Evolutionary conservation across 2,888 invertebrate genomes (phyloP).

Genomic region (Parnassius smintheus): DNA sequence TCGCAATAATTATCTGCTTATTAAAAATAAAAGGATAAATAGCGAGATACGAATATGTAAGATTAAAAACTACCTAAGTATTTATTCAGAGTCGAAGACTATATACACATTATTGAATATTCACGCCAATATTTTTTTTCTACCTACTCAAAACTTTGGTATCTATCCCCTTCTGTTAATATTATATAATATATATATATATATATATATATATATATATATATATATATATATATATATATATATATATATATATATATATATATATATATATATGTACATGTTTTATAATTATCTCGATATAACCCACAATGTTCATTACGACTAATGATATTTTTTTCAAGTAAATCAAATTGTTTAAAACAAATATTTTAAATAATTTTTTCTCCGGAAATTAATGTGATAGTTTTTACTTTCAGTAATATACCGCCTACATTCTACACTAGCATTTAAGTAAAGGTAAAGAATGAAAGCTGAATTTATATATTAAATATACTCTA

Average conservation of each 20-base stretch:
- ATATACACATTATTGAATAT: conserved; percentile 18
- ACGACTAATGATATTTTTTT: neutral
- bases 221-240: neutral
- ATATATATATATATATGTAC: neutral
- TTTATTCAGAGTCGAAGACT: conserved; percentile 12
- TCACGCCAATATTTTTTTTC: conserved; percentile 15
- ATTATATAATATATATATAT: neutral
- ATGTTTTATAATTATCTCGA: conserved; percentile 4
- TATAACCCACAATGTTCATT: neutral
- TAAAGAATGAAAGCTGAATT: conserved; percentile 9
- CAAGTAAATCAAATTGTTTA: too few species aligned
- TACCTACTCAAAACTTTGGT: conserved; percentile 12
- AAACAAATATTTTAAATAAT: too few species aligned
- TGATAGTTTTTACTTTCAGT: too few species aligned
- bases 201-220: conserved; percentile 6
- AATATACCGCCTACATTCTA: neutral
- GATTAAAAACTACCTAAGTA: conserved; percentile 1
- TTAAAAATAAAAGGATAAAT: neutral
- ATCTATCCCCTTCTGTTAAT: neutral
- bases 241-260: too few species aligned
- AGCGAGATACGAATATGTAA: conserved; percentile 14
- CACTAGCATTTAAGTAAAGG: neutral
- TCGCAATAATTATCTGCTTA: neutral
- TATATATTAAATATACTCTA: conserved; percentile 40
- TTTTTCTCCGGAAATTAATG: too few species aligned